Evolutionary conservation across 1,140 invertebrate species (phyloP).

Genomic region (Listronotus oregonensis): DNA sequence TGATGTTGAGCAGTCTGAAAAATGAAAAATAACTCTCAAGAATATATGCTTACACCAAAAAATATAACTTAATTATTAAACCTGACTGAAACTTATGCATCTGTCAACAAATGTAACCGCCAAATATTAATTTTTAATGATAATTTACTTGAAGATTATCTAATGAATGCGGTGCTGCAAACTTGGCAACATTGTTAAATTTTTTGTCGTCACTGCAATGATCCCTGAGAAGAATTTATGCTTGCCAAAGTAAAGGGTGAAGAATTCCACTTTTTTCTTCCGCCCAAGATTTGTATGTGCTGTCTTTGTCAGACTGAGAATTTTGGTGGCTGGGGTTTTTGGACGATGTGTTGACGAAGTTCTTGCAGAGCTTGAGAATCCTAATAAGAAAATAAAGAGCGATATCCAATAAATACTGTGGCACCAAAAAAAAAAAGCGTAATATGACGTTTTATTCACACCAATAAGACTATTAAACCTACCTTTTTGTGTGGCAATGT

Average conservation of each 20-base stretch:
- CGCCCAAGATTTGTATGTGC: conserved; percentile 58
- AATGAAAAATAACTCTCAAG: background rate
- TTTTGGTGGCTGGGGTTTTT: conserved; percentile 23
- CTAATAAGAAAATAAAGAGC: conserved; percentile 1
- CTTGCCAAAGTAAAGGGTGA: conserved; percentile 60
- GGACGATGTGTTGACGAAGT: conserved; percentile 27
- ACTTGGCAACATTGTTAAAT: conserved; percentile 72
- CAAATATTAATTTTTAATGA: too few species aligned
- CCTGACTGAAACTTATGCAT: too few species aligned
- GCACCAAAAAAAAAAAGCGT: background rate
- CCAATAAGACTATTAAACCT: conserved; percentile 3
- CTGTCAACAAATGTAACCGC: too few species aligned
- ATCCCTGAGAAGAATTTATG: conserved; percentile 63
- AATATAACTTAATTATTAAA: too few species aligned
- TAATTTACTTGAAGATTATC: conserved; percentile 62
- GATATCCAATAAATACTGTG: background rate
- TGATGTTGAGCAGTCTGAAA: conserved; percentile 45
- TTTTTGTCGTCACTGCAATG: conserved; percentile 63
- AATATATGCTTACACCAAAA: too few species aligned
- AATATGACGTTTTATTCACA: too few species aligned
- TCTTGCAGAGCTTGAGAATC: conserved; percentile 11
- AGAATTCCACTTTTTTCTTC: conserved; percentile 63
- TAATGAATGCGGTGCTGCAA: conserved; percentile 62
- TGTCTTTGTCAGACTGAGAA: conserved; percentile 55
- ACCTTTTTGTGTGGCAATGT: conserved; percentile 64